These are phyloP conservation scores for Channallabes apus DNA, from an alignment of 2,797 vertebrate genomes.

Conservation along the genomic window DNA sequence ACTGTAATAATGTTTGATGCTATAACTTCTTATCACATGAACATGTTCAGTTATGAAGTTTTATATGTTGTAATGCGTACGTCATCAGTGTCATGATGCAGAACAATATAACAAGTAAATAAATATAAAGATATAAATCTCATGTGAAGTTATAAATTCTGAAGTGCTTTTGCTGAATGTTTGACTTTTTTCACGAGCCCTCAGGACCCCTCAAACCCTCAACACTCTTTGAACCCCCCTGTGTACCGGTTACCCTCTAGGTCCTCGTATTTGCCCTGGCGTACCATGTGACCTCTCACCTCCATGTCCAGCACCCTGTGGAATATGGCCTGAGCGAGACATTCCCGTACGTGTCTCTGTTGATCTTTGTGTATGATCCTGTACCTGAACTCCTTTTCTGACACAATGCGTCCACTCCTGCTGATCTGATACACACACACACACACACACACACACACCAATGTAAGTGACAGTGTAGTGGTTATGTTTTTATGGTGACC, in stretches of 20 bases:
- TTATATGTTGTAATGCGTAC: background rate
- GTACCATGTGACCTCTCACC: constrained; percentile 65
- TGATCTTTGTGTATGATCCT: constrained; percentile 81
- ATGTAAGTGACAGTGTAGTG: background rate
- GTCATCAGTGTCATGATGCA: too few species aligned
- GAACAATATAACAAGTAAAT: too few species aligned
- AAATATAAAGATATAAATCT: background rate
- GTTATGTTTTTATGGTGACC: background rate
- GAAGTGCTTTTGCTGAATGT: too few species aligned
- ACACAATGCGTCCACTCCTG: constrained; percentile 87
- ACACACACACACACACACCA: constrained; percentile 20
- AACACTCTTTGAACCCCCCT: constrained; percentile 54
- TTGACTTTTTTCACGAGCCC: background rate
- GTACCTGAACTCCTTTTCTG: constrained; percentile 87
- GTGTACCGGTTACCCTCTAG: constrained; percentile 83
- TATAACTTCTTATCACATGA: background rate
- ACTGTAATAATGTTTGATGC: background rate
- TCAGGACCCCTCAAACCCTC: background rate
- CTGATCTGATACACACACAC: constrained; percentile 78
- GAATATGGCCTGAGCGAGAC: constrained; percentile 86
- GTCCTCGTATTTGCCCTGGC: constrained; percentile 59
- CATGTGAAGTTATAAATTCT: background rate
- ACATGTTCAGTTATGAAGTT: background rate
- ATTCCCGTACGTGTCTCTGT: constrained; percentile 79
- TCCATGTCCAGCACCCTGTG: constrained; percentile 90